A percentile compares a stretch with the other conserved stretches of the same genome.
These are phyloP conservation scores for Vulpes lagopus DNA, from an alignment of 2,113 vertebrate species.

Conservation along the genomic window DNA sequence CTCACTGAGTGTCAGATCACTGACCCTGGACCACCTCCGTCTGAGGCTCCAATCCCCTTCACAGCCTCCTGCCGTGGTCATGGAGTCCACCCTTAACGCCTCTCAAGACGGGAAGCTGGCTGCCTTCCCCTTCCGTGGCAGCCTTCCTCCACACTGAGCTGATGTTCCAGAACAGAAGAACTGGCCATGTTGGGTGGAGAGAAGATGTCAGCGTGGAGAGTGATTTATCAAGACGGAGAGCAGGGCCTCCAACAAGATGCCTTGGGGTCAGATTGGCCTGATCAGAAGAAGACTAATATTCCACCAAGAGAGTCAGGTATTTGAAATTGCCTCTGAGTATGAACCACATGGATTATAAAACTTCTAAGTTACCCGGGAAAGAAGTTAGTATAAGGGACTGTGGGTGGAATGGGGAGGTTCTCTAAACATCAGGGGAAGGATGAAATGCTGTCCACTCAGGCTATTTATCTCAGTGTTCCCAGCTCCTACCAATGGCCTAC, in stretches of 20 bases:
- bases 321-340: neutral
- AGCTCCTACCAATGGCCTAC: neutral
- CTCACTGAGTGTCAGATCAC: neutral
- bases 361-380: neutral
- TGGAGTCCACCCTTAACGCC: neutral
- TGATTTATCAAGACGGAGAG: neutral
- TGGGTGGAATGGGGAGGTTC: neutral
- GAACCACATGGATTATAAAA: neutral
- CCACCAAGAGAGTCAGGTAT: neutral
- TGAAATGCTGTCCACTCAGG: neutral
- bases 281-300: neutral
- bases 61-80: fast-evolving
- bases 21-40: neutral
- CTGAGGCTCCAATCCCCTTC: too few relatives aligned
- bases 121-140: neutral
- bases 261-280: neutral
- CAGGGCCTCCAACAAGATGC: neutral
- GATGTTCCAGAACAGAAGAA: neutral
- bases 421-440: neutral
- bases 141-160: neutral
- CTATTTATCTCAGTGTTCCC: neutral
- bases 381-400: neutral
- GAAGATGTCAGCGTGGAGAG: neutral
- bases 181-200: neutral
- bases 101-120: fast-evolving